A percentile compares a stretch with the other conserved stretches of the same genome.
Conservation (phyloP, 2,888 invertebrate species). For the Colostygia pectinataria region DNA sequence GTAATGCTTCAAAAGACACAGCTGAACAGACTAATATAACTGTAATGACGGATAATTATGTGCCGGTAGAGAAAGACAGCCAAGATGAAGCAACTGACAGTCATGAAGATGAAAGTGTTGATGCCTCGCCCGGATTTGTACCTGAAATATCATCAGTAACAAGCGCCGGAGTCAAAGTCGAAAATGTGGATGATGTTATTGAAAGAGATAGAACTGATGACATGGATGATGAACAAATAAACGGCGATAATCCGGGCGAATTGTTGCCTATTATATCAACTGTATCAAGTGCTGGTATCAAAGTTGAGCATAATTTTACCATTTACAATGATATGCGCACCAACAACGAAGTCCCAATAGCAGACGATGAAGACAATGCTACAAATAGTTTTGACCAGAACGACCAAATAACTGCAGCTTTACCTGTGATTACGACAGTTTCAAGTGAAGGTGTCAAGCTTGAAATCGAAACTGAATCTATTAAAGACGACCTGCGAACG, state of each 20-base stretch:
- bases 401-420: background rate
- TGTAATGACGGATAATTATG: background rate
- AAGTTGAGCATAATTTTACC: constrained; percentile 11
- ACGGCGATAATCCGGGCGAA: background rate
- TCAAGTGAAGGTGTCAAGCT: constrained; percentile 18
- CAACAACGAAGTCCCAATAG: background rate
- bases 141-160: constrained; percentile 14
- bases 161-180: constrained; percentile 17
- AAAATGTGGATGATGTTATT: constrained; percentile 12
- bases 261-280: constrained; percentile 21
- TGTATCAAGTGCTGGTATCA: constrained; percentile 7
- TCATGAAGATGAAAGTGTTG: background rate
- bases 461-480: constrained; percentile 7
- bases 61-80: background rate
- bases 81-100: background rate
- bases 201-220: background rate
- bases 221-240: background rate
- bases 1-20: background rate
- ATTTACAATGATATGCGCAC: background rate
- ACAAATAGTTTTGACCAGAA: background rate
- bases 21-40: background rate
- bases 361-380: background rate
- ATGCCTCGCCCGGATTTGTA: background rate
- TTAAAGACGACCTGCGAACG: background rate
- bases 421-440: constrained; percentile 15